Evolutionary conservation across 1,140 invertebrate genomes (phyloP), one percentile per base, ranked within the genome.

Genomic region (Hypothenemus hampei): DNA sequence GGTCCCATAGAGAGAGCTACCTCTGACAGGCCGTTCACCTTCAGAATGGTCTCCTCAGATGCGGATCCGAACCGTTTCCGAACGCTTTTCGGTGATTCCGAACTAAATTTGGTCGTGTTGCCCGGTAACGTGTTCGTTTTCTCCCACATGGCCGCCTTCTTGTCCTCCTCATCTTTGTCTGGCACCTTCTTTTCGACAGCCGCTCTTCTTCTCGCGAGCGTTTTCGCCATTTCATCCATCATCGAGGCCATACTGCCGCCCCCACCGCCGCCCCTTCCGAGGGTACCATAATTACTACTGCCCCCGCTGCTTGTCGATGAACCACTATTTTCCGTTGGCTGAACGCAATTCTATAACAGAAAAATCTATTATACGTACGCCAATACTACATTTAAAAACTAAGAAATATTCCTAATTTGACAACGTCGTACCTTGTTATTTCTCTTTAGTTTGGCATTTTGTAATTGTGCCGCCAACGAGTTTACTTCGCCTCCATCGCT

Each of bases 201-300:
- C 48, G 89, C 89, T 65, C 91, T 79, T 69, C 93, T 80, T 53
- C 91, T 77, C 4, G 92, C 92, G 56, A 97, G 78, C 18, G 93
- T 97, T 69, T 91, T 89, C 13, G 91, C 89, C 91, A 97, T 96
- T 78, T 97, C 94, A 71, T 94, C 91, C 91, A 97, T 95, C 84
- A 97, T 91, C 50, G 87, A 88, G 60, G 87, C 86, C 79, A 92
- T 86, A 45, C 82, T 80, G 16, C 80, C 78, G 29, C 80, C 81
- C n/a, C 78, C 78, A n/a, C n/a, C n/a, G n/a, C n/a, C n/a, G 37
- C 77, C 79, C 59, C 82, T 75, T 21, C 83, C 81, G 18, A 85
- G 71, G 3, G 84, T 87, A 33, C 84, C 84, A 64, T 86, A 86
- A 66, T 83, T 84, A 58, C 78, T 81, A 63, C 82, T 85, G 33